Conservation (phyloP, 2,888 invertebrate genomes). For the Pyrgus malvae region DNA sequence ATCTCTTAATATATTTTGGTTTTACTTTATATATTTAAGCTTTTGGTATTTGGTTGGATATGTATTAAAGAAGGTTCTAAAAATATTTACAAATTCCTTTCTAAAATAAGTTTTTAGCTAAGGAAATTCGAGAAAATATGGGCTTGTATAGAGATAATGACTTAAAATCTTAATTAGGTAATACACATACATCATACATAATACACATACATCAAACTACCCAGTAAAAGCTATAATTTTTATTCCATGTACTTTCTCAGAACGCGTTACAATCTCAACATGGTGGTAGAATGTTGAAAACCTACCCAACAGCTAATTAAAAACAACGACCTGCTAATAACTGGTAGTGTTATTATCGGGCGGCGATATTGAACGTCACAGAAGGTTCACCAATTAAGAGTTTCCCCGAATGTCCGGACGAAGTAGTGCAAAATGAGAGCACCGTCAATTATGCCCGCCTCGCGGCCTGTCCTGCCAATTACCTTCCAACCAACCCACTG, state of each 20-base stretch:
- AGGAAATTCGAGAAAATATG: too few relatives aligned
- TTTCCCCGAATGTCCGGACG: constrained; percentile 77
- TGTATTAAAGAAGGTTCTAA: too few relatives aligned
- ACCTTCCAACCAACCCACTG: constrained; percentile 63
- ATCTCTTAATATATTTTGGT: constrained; percentile 34
- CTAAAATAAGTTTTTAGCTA: too few relatives aligned
- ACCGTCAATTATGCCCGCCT: constrained; percentile 73
- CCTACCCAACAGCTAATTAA: constrained; percentile 63
- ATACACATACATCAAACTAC: too few relatives aligned
- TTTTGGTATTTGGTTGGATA: too few relatives aligned
- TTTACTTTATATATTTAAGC: neutral
- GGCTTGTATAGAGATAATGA: too few relatives aligned
- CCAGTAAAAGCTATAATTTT: too few relatives aligned
- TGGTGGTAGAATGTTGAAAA: constrained; percentile 41
- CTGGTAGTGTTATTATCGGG: constrained; percentile 72
- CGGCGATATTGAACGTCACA: constrained; percentile 75
- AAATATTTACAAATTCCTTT: too few relatives aligned
- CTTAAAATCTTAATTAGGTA: too few relatives aligned
- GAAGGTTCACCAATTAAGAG: constrained; percentile 79
- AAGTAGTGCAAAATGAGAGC: constrained; percentile 76
- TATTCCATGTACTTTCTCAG: too few relatives aligned
- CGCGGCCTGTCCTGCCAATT: constrained; percentile 69
- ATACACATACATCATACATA: too few relatives aligned
- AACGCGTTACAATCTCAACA: constrained; percentile 5
- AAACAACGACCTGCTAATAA: constrained; percentile 74